These are phyloP conservation scores for Germaria angustata DNA, from an alignment of 2,888 invertebrate genomes.

Conservation along the genomic window DNA sequence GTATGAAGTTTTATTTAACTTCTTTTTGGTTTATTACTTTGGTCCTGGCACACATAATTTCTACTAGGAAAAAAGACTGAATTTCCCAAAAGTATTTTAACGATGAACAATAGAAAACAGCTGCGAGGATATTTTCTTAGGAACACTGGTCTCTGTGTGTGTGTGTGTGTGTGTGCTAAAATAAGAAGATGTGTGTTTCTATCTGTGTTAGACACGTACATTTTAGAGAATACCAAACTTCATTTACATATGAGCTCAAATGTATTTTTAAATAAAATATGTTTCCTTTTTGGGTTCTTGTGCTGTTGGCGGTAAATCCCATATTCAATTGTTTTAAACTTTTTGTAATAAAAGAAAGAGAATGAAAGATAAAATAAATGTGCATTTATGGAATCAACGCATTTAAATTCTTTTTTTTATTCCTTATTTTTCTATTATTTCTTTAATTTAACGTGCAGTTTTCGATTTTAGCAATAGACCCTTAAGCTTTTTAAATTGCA, in stretches of 20 bases:
- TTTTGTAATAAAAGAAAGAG: neutral
- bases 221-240: slow-evolving; percentile 7
- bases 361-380: slow-evolving; percentile 24
- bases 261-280: slow-evolving; percentile 26
- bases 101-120: slow-evolving; percentile 20
- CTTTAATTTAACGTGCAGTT: neutral
- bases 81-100: slow-evolving; percentile 24
- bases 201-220: slow-evolving; percentile 14
- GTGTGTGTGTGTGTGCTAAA: neutral
- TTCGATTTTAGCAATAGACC: neutral
- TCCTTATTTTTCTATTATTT: neutral
- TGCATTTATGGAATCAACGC: slow-evolving; percentile 44
- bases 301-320: slow-evolving; percentile 13
- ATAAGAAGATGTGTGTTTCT: neutral
- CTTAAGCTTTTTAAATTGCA: neutral
- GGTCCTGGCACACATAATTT: neutral
- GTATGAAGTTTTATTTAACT: neutral
- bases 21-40: neutral
- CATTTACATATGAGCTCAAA: slow-evolving; percentile 36
- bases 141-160: neutral
- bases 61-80: neutral
- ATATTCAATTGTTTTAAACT: slow-evolving; percentile 51
- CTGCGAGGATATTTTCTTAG: neutral
- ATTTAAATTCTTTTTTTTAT: neutral
- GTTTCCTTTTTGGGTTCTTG: neutral